A percentile compares a stretch with the other conserved stretches of the same genome.
Conservation (phyloP, 2,113 vertebrate genomes). For the Macquaria australasica region DNA sequence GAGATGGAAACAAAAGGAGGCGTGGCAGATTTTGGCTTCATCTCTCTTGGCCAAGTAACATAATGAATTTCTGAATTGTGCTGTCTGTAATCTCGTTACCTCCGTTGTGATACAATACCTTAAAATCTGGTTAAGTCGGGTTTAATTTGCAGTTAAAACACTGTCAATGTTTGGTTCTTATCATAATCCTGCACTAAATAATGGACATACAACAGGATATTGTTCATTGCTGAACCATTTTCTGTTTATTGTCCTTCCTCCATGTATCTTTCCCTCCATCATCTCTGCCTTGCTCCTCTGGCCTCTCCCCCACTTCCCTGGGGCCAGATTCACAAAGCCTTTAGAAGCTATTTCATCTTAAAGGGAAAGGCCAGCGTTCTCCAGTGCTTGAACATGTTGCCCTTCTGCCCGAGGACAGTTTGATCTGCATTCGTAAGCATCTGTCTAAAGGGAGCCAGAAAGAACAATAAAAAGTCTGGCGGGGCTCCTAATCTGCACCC, state of each 20-base stretch:
- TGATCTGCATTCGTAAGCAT: constrained; percentile 63
- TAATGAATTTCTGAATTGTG: neutral
- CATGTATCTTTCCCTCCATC: constrained; percentile 43
- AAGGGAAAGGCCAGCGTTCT: constrained; percentile 61
- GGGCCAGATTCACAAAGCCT: constrained; percentile 61
- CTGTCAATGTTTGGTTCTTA: neutral
- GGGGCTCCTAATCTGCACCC: constrained; percentile 55
- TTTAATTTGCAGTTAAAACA: neutral
- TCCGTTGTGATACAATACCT: neutral
- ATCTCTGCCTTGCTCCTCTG: constrained; percentile 37
- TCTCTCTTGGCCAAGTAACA: constrained; percentile 20
- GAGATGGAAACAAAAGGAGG: constrained; percentile 15
- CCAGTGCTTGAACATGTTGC: constrained; percentile 10
- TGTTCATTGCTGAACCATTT: constrained; percentile 19
- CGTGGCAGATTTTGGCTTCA: neutral
- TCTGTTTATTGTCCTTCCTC: constrained; percentile 33
- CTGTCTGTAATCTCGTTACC: neutral
- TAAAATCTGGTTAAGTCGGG: neutral
- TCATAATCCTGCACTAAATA: constrained; percentile 15
- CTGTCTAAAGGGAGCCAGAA: constrained; percentile 51
- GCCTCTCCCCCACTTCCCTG: constrained; percentile 51
- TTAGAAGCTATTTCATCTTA: constrained; percentile 64
- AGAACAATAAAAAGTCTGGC: constrained; percentile 70
- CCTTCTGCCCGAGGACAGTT: constrained; percentile 44
- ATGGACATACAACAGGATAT: constrained; percentile 11